Evolutionary conservation across 2,888 invertebrate genomes (phyloP).

Genomic region (Anagyrus pseudococci): DNA sequence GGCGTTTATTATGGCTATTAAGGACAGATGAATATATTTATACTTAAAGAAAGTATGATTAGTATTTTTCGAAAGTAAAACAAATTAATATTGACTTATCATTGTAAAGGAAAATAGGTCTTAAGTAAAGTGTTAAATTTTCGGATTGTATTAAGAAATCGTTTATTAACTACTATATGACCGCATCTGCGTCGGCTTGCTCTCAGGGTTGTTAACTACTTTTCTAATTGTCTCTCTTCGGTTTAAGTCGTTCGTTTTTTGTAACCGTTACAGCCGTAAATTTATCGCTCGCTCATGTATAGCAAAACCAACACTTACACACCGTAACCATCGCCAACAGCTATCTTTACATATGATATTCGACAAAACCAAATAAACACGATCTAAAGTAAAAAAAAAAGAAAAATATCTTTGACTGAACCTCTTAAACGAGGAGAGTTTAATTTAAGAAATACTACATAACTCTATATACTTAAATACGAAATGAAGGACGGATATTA

Average conservation of each 20-base stretch:
- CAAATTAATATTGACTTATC: background rate
- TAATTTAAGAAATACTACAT: slow-evolving; percentile 29
- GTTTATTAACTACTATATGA: slow-evolving; percentile 37
- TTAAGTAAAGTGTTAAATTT: slow-evolving; percentile 47
- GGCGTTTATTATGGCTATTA: slow-evolving; percentile 36
- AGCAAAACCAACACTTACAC: background rate
- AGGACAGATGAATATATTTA: slow-evolving; percentile 51
- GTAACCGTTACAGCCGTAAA: background rate
- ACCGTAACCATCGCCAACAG: background rate
- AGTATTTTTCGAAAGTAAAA: slow-evolving; percentile 53
- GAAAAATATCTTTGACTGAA: slow-evolving; percentile 15
- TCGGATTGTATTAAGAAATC: slow-evolving; percentile 36
- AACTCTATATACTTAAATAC: background rate
- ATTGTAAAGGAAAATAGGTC: slow-evolving; percentile 47
- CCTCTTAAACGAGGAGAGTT: slow-evolving; percentile 36
- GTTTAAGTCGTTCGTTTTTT: slow-evolving; percentile 40
- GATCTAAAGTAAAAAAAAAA: slow-evolving; percentile 11
- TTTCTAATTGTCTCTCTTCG: slow-evolving; percentile 45
- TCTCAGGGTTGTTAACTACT: slow-evolving; percentile 56
- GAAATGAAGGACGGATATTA: slow-evolving; percentile 31
- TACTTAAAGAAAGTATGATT: slow-evolving; percentile 56
- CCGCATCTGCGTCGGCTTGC: slow-evolving; percentile 43
- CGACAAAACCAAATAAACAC: slow-evolving; percentile 27
- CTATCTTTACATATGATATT: slow-evolving; percentile 8
- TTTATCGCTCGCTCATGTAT: background rate